Percentiles rank a stretch among this genome's conserved stretches.
These are phyloP conservation scores for Drosophila maculinotata DNA, from an alignment of 2,888 invertebrate species.

Conservation along the genomic window DNA sequence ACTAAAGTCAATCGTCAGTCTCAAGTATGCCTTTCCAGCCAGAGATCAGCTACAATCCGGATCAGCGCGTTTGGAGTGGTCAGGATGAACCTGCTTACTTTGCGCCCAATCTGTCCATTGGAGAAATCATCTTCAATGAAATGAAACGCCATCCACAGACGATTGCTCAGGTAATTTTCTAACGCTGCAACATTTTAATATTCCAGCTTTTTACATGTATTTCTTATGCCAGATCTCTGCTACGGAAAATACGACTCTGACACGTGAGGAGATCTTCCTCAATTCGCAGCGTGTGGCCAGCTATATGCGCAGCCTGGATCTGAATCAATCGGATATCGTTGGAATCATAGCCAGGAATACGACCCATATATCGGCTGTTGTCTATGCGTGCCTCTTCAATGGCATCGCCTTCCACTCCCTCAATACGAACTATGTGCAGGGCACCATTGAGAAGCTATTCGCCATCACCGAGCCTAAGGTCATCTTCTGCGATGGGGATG, in stretches of 20 bases:
- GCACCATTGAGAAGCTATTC: conserved; percentile 47
- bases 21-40: conserved; percentile 40
- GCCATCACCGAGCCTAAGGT: conserved; percentile 57
- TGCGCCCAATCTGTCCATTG: conserved; percentile 56
- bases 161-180: conserved; percentile 52
- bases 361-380: conserved; percentile 61
- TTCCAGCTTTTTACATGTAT: not conserved
- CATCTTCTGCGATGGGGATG: conserved; percentile 55
- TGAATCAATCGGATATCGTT: conserved; percentile 63
- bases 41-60: conserved; percentile 39
- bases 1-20: conserved; percentile 3
- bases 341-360: conserved; percentile 68
- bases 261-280: conserved; percentile 44
- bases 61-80: conserved; percentile 54
- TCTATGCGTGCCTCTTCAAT: conserved; percentile 65
- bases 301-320: conserved; percentile 48
- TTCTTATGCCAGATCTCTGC: conserved; percentile 49
- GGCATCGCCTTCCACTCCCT: conserved; percentile 59
- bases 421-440: conserved; percentile 34
- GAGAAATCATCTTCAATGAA: conserved; percentile 49
- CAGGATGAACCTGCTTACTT: conserved; percentile 24
- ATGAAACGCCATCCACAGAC: conserved; percentile 50
- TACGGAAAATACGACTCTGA: conserved; percentile 51
- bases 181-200: rapidly evolving
- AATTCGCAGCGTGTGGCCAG: conserved; percentile 61